Base-by-base conservation (phyloP, 2,113 vertebrate genomes). In the Climacteris rufus region DNA sequence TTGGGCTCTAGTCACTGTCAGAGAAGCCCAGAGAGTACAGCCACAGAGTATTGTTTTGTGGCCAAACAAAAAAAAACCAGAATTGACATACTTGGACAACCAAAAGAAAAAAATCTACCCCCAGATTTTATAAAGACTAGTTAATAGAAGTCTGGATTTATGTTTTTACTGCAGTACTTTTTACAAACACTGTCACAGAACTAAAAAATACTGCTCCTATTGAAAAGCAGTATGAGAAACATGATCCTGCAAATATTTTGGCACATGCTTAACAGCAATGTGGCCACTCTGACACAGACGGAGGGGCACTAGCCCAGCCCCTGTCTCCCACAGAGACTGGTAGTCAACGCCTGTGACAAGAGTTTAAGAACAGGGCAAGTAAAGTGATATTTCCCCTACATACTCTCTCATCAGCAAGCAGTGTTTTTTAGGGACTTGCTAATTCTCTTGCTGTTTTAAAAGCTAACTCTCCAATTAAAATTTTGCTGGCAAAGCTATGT, bases 401-500 rank as follows among this genome's bases (percentile, higher is more conserved):
- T 6, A n/a, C 21, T 74, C 71, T 77, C 56, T 76, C 89, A 75
- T 59, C 71, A 87, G 52, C 88, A 90, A 83, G 35, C 25, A 52
- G 24, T 28, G 54, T 5, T 70, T 93, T 94, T 90, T 21, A 81
- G 72, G 72, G 52, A 63, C 27, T 63, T 75, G 35, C 35, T 94
- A 92, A 89, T 89, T 90, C 65, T 86, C 79, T 89, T 88, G 82
- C 66, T 89, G 64, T 83, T 94, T 83, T 74, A 89, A 91, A 92
- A 82, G 31, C 80, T 89, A 69, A 23, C 8, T 59, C 44, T 82
- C 72, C 86, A 94, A 94, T 95, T 91, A 89, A 83, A 91, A 68
- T 94, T 87, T 95, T 96, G 56, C 94, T 94, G 93, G 80, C 47
- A 68, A 78, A 91, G 72, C 77, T 68, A 37, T 45, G 15, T 60